Evolutionary conservation across 2,888 invertebrate species (phyloP).

Genomic region (Lepetodrilus schrolli): DNA sequence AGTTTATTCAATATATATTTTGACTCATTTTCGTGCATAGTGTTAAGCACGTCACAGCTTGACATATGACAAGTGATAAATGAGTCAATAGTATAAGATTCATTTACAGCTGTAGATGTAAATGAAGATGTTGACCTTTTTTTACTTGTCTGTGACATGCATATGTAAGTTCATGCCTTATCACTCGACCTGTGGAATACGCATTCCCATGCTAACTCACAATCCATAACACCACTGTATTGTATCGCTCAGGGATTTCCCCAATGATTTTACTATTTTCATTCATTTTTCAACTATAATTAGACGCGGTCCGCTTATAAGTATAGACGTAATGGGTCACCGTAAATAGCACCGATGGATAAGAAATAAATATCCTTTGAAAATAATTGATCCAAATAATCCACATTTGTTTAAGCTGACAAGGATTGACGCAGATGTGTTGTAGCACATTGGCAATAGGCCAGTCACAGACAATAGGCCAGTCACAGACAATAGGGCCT

Average conservation of each 20-base stretch:
- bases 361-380: constrained; percentile 1
- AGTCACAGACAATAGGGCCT: neutral
- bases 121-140: too few relatives aligned
- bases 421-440: neutral
- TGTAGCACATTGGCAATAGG: neutral
- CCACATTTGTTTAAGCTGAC: neutral
- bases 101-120: too few relatives aligned
- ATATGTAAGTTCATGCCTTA: too few relatives aligned
- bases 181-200: neutral
- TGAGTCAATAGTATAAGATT: too few relatives aligned
- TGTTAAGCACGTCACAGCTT: too few relatives aligned
- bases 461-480: neutral
- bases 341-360: neutral
- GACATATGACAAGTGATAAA: too few relatives aligned
- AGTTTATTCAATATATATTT: too few relatives aligned
- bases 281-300: neutral
- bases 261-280: neutral
- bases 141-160: too few relatives aligned
- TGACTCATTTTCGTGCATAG: too few relatives aligned
- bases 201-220: neutral
- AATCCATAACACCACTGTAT: neutral
- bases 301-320: neutral
- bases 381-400: constrained; percentile 26
- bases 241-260: neutral
- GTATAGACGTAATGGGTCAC: neutral